Base-by-base conservation (phyloP, 1,140 invertebrate genomes). In the Bombus huntii region DNA sequence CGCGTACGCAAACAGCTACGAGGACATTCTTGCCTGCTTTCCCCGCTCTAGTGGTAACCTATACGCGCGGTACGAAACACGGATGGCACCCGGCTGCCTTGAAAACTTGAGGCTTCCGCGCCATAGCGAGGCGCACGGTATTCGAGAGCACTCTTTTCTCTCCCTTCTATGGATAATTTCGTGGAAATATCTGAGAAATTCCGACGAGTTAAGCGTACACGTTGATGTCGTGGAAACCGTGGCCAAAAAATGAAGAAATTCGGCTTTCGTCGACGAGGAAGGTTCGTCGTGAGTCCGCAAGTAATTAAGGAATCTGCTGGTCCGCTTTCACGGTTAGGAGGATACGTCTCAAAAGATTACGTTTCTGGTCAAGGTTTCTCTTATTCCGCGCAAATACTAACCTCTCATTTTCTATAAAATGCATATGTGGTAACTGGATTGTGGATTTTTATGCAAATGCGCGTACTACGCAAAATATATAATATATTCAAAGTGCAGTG, bases 291-390 rank as follows among this genome's bases (percentile, higher is more conserved):
- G 5, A 47, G 1, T n/a, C 44, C 8, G 74, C 25, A 25, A 71
- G 76, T 81, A 85, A 85, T 74, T 74, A 74, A 74, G 44, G 31
- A 74, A 81, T 85, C 39, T 66, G 66, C 31, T 42, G 44, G 70
- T n/a, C 37, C 47, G 74, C 9, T 77, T 78, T 70, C 28, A 53
- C 18, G 18, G 6, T 8, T 22, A 53, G 47, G 6, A 53, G 47
- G 47, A 22, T 53, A 53, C 47, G 47, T 53, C 47, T 53, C 15
- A 0, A 12, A 13, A 13, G n/a, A 65, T 42, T 25, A 31, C 39
- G 10, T 65, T 34, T 66, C 47, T 22, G 25, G 0, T 34, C 25
- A 25, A 44, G 18, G 9, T 25, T 59, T 12, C 75, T 42, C 39
- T n/a, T n/a, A 42, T 42, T 18, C 9, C 39, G 25, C 15, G 9